Evolutionary conservation across 1,140 invertebrate species (phyloP), one percentile per base, ranked within the genome.

Genomic region (Diuraphis noxia): DNA sequence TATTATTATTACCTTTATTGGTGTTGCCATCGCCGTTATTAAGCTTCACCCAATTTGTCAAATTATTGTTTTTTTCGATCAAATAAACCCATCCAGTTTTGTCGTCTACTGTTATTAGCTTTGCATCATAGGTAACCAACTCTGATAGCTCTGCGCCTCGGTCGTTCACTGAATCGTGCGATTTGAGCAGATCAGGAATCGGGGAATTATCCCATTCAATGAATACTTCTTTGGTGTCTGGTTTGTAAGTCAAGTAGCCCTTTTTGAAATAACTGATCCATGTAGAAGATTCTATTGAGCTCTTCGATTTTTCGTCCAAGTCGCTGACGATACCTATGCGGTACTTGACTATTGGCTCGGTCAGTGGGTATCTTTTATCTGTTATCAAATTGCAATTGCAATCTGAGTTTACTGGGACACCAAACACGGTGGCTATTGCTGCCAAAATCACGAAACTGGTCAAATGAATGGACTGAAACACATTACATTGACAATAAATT

Each of bases 131-230:
- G 0, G 98, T 96, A 86, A 98, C 96, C 85, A 99, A 94, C 93
- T 99, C 99, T 0, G 99, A 99, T 0, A 99, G 94, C 94, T 99
- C 99, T 98, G 99, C 99, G 2, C 98, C 98, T 93, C 99, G 95
- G 49, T 97, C 98, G 93, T 97, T 98, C 84, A 97, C 94, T 1
- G 96, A 95, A 94, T 96, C 97, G 90, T 94, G 96, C 1, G 97
- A 97, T 52, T 95, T 95, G 2, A 98, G 93, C 56, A 94, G 93
- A 1, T 94, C 93, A 41, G 95, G 94, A 23, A 4, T 41, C 2
- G 94, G 94, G 3, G 94, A 94, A 88, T 46, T 1, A 17, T 98
- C 96, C 97, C 97, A 98, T 43, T 94, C 94, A 0, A 98, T 94
- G n/a, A 95, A 95, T 25, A 97, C 95, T 93, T 95, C 94, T 90